Evolutionary conservation across 2,888 invertebrate species (phyloP).

Genomic region (Selenia dentaria): DNA sequence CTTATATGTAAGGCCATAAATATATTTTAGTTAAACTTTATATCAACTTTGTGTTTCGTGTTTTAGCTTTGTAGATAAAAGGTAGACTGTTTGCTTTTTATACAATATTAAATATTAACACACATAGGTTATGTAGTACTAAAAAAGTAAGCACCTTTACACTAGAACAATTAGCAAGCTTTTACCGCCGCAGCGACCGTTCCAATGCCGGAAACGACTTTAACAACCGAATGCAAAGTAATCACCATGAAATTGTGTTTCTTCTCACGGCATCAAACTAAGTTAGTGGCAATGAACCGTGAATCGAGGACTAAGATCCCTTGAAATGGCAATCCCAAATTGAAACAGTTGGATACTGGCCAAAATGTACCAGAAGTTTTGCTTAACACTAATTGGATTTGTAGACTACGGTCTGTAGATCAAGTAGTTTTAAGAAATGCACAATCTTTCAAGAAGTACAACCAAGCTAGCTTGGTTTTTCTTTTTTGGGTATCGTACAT

Average conservation of each 20-base stretch:
- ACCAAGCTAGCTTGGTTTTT: too few species aligned
- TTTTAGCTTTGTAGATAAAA: too few species aligned
- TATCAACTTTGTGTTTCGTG: too few species aligned
- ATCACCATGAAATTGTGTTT: constrained; percentile 52
- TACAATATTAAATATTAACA: too few species aligned
- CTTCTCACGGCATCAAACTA: constrained; percentile 50
- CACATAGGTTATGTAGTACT: too few species aligned
- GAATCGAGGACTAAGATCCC: constrained; percentile 37
- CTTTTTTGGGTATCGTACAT: too few species aligned
- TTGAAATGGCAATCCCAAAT: constrained; percentile 59
- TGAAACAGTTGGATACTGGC: constrained; percentile 68
- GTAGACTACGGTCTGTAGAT: constrained; percentile 48
- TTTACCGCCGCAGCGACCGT: constrained; percentile 19
- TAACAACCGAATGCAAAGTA: constrained; percentile 25
- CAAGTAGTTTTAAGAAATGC: constrained; percentile 36
- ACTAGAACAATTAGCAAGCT: constrained; percentile 15
- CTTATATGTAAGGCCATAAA: too few species aligned
- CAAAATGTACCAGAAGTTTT: constrained; percentile 70
- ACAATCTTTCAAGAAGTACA: constrained; percentile 3
- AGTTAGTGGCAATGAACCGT: constrained; percentile 59
- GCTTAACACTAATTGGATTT: constrained; percentile 74
- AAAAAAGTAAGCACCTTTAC: too few species aligned
- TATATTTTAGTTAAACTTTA: too few species aligned
- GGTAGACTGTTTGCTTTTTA: too few species aligned
- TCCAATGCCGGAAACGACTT: constrained; percentile 25